These are phyloP conservation scores for Bursaphelenchus okinawaensis DNA, from an alignment of 2,888 invertebrate genomes.

Conservation along the genomic window DNA sequence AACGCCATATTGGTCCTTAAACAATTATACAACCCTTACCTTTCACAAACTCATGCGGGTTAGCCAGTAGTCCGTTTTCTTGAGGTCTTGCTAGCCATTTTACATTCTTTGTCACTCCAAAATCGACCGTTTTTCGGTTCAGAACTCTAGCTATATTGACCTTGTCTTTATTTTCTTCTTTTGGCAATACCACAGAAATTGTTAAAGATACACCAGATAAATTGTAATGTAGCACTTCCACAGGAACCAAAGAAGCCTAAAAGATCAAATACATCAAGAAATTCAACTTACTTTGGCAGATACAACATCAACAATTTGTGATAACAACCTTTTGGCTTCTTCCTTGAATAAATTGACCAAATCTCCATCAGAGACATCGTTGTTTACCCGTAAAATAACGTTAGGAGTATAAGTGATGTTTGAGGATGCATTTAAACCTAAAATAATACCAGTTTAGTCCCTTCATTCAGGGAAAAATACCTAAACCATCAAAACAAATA, in stretches of 20 bases:
- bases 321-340: not conserved
- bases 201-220: not conserved
- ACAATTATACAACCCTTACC: conserved; percentile 6
- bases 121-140: not conserved
- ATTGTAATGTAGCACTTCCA: not conserved
- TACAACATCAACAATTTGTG: not conserved
- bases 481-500: not conserved
- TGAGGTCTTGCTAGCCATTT: not conserved
- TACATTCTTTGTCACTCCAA: not conserved
- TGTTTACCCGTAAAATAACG: not conserved
- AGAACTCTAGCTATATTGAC: not conserved
- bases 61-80: conserved; percentile 9
- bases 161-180: not conserved
- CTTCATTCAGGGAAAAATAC: too few relatives aligned
- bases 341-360: not conserved
- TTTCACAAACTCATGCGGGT: conserved; percentile 25
- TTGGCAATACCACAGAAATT: not conserved
- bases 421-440: not conserved
- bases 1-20: too few relatives aligned
- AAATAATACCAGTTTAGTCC: not conserved
- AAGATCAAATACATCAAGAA: not conserved
- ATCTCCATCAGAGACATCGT: conserved; percentile 5
- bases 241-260: not conserved
- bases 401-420: not conserved
- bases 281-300: not conserved